A percentile compares a stretch with the other conserved stretches of the same genome.
These are phyloP conservation scores for Zosterops pallidus DNA, from an alignment of 2,113 vertebrate genomes.

Conservation along the genomic window DNA sequence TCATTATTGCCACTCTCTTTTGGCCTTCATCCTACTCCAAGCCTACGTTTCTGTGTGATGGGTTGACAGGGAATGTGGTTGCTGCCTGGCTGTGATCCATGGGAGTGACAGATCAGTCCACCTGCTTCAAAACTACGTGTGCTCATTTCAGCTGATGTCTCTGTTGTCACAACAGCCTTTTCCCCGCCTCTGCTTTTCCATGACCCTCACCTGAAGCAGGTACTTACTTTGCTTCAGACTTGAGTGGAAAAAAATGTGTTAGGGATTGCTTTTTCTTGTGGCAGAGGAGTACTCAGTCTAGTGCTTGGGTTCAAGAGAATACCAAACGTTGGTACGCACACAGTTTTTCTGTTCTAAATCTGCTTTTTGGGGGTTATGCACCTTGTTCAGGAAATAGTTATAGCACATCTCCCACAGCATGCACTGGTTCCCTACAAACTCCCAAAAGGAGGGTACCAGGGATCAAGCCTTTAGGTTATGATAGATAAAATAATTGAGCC, in stretches of 20 bases:
- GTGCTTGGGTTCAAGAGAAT: not conserved
- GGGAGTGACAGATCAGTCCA: not conserved
- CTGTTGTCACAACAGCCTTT: not conserved
- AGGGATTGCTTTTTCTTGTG: not conserved
- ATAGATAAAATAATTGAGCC: not conserved
- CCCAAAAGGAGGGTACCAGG: not conserved
- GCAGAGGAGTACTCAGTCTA: not conserved
- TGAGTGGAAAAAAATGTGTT: not conserved
- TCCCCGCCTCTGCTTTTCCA: not conserved
- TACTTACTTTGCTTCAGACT: not conserved
- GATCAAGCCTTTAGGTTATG: not conserved
- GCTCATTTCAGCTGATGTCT: not conserved
- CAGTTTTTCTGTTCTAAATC: not conserved
- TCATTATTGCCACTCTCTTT: not conserved
- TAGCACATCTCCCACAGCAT: not conserved
- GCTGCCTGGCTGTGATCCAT: not conserved
- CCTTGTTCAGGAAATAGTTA: not conserved
- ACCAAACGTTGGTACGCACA: not conserved
- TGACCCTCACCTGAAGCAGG: not conserved
- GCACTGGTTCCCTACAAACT: not conserved
- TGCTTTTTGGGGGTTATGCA: not conserved
- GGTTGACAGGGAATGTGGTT: not conserved
- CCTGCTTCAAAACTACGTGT: not conserved
- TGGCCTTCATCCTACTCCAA: not conserved
- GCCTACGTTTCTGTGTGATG: fast-evolving